Evolutionary conservation across 1,140 invertebrate genomes (phyloP).

Genomic region (Drosophila biarmipes): DNA sequence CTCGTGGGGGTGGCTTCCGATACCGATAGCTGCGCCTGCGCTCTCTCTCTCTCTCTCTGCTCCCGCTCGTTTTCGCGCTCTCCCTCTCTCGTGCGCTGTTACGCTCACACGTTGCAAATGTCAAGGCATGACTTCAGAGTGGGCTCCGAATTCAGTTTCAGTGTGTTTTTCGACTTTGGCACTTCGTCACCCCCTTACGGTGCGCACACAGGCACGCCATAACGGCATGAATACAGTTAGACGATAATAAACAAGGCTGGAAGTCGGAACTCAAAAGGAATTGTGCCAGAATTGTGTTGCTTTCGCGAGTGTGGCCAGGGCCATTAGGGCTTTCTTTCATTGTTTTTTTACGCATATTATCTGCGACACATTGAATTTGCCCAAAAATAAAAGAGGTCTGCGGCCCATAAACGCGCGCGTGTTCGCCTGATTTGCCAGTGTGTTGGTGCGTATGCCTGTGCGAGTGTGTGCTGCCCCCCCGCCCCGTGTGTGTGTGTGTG

Average conservation of each 20-base stretch:
- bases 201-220: slow-evolving; percentile 26
- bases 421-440: slow-evolving; percentile 30
- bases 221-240: slow-evolving; percentile 23
- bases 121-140: slow-evolving; percentile 57
- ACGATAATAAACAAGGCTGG: slow-evolving; percentile 21
- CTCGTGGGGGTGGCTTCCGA: not conserved
- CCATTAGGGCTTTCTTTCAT: not conserved
- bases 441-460: not conserved
- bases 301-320: slow-evolving; percentile 7
- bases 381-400: slow-evolving; percentile 14
- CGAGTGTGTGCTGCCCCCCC: slow-evolving; percentile 5
- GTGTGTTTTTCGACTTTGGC: slow-evolving; percentile 62
- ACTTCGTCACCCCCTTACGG: slow-evolving; percentile 39
- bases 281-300: not conserved
- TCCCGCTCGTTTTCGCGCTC: slow-evolving; percentile 2
- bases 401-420: slow-evolving; percentile 69
- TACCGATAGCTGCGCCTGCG: slow-evolving; percentile 15
- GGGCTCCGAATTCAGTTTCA: slow-evolving; percentile 48
- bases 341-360: slow-evolving; percentile 22
- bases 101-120: slow-evolving; percentile 45
- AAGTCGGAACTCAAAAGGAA: not conserved
- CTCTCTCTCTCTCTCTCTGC: not conserved
- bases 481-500: slow-evolving; percentile 4
- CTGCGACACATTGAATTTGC: slow-evolving; percentile 51
- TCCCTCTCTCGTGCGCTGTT: slow-evolving; percentile 6